These are phyloP conservation scores for Knipowitschia caucasica DNA, from an alignment of 2,797 vertebrate genomes.

Conservation along the genomic window DNA sequence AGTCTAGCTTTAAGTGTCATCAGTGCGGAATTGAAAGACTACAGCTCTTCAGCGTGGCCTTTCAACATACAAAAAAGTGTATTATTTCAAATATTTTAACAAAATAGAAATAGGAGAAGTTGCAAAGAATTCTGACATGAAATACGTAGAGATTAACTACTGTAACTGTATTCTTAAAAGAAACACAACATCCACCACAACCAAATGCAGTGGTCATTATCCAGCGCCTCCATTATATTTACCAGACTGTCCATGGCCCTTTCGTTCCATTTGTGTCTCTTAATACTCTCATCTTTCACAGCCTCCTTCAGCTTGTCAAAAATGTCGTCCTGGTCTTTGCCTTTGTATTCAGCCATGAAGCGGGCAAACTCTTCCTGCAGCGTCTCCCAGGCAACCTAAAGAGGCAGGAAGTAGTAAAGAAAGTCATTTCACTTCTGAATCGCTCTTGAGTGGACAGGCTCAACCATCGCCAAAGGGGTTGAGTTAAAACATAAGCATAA, in stretches of 20 bases:
- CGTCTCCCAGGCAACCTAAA: slow-evolving; percentile 95
- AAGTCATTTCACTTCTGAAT: slow-evolving; percentile 9
- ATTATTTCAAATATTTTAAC: background rate
- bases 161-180: too few species aligned
- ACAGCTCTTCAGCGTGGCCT: too few species aligned
- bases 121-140: too few species aligned
- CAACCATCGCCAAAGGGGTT: background rate
- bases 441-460: background rate
- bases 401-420: slow-evolving; percentile 15
- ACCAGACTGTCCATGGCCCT: slow-evolving; percentile 95
- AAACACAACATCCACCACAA: background rate
- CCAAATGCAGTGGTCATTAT: background rate
- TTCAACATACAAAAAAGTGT: background rate
- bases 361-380: slow-evolving; percentile 96
- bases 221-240: slow-evolving; percentile 42
- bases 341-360: slow-evolving; percentile 96
- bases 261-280: slow-evolving; percentile 97
- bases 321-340: slow-evolving; percentile 95
- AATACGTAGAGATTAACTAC: too few species aligned
- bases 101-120: too few species aligned
- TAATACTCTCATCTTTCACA: slow-evolving; percentile 96
- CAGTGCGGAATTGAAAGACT: too few species aligned
- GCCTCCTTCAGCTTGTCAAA: slow-evolving; percentile 98
- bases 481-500: background rate
- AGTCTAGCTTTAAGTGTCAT: too few species aligned